Evolutionary conservation across 2,888 invertebrate genomes (phyloP), one percentile per base, ranked within the genome.

Genomic region (Hydroisotoma schaefferi): DNA sequence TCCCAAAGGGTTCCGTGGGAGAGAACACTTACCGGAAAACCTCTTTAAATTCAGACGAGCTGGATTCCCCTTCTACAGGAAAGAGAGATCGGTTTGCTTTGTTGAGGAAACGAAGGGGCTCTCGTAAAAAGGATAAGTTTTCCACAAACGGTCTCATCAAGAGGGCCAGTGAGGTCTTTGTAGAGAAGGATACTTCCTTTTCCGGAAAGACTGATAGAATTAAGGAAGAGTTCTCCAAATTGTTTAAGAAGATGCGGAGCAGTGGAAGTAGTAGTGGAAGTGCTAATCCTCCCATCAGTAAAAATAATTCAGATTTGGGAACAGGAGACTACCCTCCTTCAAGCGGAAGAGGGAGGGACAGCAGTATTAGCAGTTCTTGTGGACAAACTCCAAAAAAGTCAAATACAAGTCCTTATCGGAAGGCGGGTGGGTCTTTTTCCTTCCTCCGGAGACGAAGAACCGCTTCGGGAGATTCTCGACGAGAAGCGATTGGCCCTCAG

Each of bases 101-200:
- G 2, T 26, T 66, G 22, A 60, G 57, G 48, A 65, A 63, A 51
- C 67, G 65, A 18, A 48, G 66, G 4, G 68, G 70, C 0, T 69
- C 70, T 1, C 48, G 65, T n/a, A 62, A 67, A 37, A 70, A 69
- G 28, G 72, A 72, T 23, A 59, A 67, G 18, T 72, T 69, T 47
- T 70, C 70, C 1, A 72, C 69, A 29, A 68, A 63, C 3, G 63
- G 66, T 8, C 33, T 72, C 23, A 54, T 70, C 23, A 70, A 72
- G 33, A 51, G 72, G n/a, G 72, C 67, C 12, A 67, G 65, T 53
- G 57, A 58, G 18, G 62, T 44, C 20, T 61, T 65, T 33, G 25
- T 52, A 18, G 65, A 65, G 15, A 61, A 58, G 22, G 46, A 28
- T 0, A 18, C 25, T 46, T 37, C 6, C 28, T 59, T 10, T 37